These are phyloP conservation scores for Pipistrellus nathusii DNA, from an alignment of 2,797 vertebrate species.

Conservation along the genomic window DNA sequence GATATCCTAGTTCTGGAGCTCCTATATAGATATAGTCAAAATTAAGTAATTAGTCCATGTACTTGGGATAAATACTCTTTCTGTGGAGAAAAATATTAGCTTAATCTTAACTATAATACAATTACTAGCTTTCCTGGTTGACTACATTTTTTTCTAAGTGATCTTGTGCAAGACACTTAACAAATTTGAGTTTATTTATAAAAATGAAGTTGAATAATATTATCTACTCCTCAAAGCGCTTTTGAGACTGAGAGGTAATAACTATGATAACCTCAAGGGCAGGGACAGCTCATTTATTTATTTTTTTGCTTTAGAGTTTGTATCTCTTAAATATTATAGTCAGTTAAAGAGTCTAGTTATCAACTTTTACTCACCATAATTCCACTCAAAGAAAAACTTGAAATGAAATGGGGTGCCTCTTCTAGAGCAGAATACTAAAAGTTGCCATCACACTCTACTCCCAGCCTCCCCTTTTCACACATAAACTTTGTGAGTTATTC, in stretches of 20 bases:
- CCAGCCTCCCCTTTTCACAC: not conserved
- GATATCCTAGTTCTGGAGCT: not conserved
- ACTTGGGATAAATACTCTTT: not conserved
- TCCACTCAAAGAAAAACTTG: not conserved
- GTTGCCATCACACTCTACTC: not conserved
- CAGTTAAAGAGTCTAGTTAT: not conserved
- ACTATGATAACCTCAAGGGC: not conserved
- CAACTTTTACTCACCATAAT: not conserved
- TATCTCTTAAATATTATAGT: not conserved
- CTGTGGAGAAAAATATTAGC: not conserved
- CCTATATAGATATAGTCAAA: not conserved
- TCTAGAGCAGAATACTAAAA: not conserved
- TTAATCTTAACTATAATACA: conserved; percentile 40
- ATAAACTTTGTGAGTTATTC: not conserved
- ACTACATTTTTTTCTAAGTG: not conserved
- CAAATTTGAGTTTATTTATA: not conserved
- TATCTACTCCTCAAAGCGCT: not conserved
- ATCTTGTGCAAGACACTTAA: not conserved
- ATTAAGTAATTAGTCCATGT: not conserved
- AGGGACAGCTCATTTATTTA: not conserved
- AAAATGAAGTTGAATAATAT: conserved; percentile 37
- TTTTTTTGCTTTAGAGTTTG: not conserved
- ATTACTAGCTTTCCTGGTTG: not conserved
- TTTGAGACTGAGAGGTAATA: not conserved
- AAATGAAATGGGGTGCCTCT: not conserved